These are phyloP conservation scores for Aphelenchoides avenae DNA, from an alignment of 1,140 invertebrate genomes.

Conservation along the genomic window DNA sequence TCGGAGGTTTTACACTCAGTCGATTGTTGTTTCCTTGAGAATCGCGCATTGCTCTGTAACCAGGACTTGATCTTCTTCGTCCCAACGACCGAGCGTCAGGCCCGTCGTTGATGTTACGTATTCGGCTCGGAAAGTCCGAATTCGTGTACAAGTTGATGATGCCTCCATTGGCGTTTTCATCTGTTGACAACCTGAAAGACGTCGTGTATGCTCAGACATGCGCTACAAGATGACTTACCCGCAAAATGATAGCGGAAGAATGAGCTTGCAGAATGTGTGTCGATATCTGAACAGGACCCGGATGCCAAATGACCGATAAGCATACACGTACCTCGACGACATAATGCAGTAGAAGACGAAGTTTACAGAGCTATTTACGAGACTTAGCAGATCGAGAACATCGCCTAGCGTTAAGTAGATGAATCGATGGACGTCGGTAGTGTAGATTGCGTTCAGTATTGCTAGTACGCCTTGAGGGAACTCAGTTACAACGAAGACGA, in stretches of 20 bases:
- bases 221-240: too few relatives aligned
- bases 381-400: conserved; percentile 48
- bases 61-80: too few relatives aligned
- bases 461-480: conserved; percentile 52
- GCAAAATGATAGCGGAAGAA: conserved; percentile 31
- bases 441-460: conserved; percentile 50
- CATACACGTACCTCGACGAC: conserved; percentile 42
- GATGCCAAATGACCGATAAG: not conserved
- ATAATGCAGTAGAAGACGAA: conserved; percentile 56
- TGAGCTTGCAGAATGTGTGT: conserved; percentile 48
- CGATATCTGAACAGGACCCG: conserved; percentile 25
- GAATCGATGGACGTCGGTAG: conserved; percentile 37
- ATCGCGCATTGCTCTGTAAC: too few relatives aligned
- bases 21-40: too few relatives aligned
- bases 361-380: conserved; percentile 51
- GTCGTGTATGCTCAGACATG: too few relatives aligned
- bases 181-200: too few relatives aligned
- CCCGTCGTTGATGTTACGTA: too few relatives aligned
- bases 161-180: too few relatives aligned
- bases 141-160: too few relatives aligned
- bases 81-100: too few relatives aligned
- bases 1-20: too few relatives aligned
- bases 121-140: too few relatives aligned
- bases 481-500: conserved; percentile 52
- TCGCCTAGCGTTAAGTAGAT: conserved; percentile 50